These are phyloP conservation scores for Tautogolabrus adspersus DNA, from an alignment of 2,113 vertebrate species.

Conservation along the genomic window DNA sequence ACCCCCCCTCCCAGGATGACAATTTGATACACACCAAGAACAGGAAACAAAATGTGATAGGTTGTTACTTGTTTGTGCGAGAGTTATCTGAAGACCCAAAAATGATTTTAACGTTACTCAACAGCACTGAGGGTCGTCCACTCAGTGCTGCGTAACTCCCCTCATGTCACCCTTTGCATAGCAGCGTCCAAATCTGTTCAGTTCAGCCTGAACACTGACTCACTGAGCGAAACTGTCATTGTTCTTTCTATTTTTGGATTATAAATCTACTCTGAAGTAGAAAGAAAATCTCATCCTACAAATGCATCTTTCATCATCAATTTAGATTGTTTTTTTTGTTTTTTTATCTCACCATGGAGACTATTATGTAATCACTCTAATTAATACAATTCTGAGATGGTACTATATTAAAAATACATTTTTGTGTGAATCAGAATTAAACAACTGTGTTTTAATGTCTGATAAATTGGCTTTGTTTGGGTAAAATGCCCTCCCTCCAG, in stretches of 20 bases:
- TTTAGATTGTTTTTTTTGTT: background rate
- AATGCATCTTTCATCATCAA: background rate
- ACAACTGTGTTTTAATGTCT: slow-evolving; percentile 14
- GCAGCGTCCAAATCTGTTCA: slow-evolving; percentile 9
- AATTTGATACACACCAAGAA: background rate
- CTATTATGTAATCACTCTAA: slow-evolving; percentile 10
- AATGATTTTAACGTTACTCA: slow-evolving; percentile 46
- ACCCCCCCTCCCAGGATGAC: background rate
- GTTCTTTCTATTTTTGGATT: background rate
- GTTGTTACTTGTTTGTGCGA: slow-evolving; percentile 13
- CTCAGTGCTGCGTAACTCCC: slow-evolving; percentile 29
- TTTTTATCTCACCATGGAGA: slow-evolving; percentile 15
- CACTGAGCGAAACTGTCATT: background rate
- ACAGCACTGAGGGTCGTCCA: slow-evolving; percentile 51
- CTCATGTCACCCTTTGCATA: slow-evolving; percentile 21
- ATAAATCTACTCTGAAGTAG: slow-evolving; percentile 6
- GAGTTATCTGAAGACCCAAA: slow-evolving; percentile 22
- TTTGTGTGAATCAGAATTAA: slow-evolving; percentile 28
- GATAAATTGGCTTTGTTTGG: slow-evolving; percentile 29
- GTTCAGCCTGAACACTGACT: slow-evolving; percentile 15
- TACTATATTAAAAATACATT: no score
- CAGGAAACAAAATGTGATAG: slow-evolving; percentile 20
- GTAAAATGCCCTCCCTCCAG: slow-evolving; percentile 15
- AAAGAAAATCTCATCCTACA: background rate
- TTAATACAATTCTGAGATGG: background rate